Percentiles rank a stretch among this genome's conserved stretches.
Evolutionary conservation across 1,140 invertebrate genomes (phyloP).

Genomic region (Solenopsis invicta): DNA sequence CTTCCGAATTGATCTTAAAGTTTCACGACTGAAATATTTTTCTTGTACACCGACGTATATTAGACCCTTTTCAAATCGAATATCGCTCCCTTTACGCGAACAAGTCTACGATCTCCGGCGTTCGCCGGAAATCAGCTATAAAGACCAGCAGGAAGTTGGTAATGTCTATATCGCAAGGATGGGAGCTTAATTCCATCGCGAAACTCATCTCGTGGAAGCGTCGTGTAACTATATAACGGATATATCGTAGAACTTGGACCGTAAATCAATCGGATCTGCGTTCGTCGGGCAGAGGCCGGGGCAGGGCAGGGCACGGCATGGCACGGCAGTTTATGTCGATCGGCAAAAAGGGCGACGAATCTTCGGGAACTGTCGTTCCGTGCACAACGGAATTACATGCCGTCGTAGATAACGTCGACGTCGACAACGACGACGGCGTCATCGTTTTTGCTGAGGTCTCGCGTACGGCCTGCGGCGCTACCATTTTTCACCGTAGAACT

Average conservation of each 20-base stretch:
- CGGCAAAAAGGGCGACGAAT: slow-evolving; percentile 54
- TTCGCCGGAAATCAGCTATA: slow-evolving; percentile 57
- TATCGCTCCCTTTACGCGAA: not conserved
- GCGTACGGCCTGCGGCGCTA: slow-evolving; percentile 27
- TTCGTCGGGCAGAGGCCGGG: too few species aligned
- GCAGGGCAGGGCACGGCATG: not conserved
- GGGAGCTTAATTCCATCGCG: slow-evolving; percentile 72
- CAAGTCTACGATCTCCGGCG: slow-evolving; percentile 40
- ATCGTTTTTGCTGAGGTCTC: slow-evolving; percentile 30
- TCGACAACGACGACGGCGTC: slow-evolving; percentile 24
- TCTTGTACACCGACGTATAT: slow-evolving; percentile 3
- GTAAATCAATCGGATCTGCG: slow-evolving; percentile 70
- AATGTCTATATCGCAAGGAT: slow-evolving; percentile 51
- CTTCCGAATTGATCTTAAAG: slow-evolving; percentile 22
- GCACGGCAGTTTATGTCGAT: slow-evolving; percentile 18
- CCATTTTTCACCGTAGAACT: slow-evolving; percentile 61
- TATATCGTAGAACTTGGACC: slow-evolving; percentile 38
- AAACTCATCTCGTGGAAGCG: slow-evolving; percentile 67
- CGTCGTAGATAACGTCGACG: slow-evolving; percentile 18
- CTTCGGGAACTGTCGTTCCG: slow-evolving; percentile 4
- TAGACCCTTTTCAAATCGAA: slow-evolving; percentile 32
- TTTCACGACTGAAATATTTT: slow-evolving; percentile 40
- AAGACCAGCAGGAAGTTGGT: slow-evolving; percentile 54
- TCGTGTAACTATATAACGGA: slow-evolving; percentile 28
- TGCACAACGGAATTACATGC: slow-evolving; percentile 30